Evolutionary conservation across 2,888 invertebrate species (phyloP).

Genomic region (Machimus atricapillus): DNA sequence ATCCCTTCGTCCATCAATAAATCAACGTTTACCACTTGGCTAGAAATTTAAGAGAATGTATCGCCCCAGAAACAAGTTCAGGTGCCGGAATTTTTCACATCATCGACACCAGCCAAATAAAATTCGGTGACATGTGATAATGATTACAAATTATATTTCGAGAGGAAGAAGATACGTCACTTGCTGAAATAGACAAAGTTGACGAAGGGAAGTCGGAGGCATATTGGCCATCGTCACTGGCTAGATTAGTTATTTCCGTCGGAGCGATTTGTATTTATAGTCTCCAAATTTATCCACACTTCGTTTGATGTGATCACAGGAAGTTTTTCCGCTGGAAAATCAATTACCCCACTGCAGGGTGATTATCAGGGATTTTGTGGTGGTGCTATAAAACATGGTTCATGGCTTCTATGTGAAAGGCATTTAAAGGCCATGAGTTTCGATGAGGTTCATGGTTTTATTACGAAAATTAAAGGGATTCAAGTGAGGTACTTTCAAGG

Average conservation of each 20-base stretch:
- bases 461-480: neutral
- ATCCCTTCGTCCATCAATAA: neutral
- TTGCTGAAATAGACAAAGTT: neutral
- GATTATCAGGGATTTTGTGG: slow-evolving; percentile 3
- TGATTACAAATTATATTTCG: slow-evolving; percentile 13
- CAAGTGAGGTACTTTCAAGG: neutral
- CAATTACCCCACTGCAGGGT: neutral
- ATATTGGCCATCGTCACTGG: neutral
- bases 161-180: neutral
- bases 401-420: neutral
- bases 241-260: slow-evolving; percentile 21
- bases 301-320: slow-evolving; percentile 17
- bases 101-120: neutral
- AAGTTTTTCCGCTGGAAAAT: slow-evolving; percentile 27
- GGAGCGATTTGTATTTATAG: neutral
- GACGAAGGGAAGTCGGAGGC: neutral
- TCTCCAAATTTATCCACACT: neutral
- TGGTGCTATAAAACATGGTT: neutral
- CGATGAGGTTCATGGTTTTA: neutral
- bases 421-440: neutral
- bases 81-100: neutral
- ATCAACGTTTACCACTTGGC: neutral
- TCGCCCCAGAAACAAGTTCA: neutral
- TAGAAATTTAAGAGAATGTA: neutral
- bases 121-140: slow-evolving; percentile 16